Conservation (phyloP, 2,113 vertebrate genomes). For the Mesocricetus auratus region DNA sequence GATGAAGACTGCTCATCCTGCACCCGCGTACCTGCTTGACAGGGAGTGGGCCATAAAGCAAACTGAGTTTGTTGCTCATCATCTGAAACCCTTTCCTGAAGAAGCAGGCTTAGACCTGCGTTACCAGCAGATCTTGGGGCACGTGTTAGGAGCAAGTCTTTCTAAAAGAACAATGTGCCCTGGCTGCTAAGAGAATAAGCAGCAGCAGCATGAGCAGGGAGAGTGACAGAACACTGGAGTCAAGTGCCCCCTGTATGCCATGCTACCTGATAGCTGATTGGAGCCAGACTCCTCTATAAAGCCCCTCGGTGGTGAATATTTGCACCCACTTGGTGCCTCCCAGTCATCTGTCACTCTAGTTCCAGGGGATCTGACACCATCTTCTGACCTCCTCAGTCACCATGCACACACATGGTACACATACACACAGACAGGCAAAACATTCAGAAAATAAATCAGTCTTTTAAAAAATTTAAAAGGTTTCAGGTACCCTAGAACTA, state of each 20-base stretch:
- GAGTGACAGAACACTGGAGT: accelerated
- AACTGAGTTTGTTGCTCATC: not conserved
- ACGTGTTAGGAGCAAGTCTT: not conserved
- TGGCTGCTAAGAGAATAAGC: not conserved
- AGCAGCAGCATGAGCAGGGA: not conserved
- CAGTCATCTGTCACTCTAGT: not conserved
- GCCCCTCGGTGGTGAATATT: not conserved
- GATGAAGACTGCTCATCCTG: not conserved
- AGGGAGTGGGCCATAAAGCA: not conserved
- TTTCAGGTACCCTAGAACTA: not conserved
- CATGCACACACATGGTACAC: not conserved
- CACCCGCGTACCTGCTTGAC: not conserved
- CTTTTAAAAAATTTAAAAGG: not conserved
- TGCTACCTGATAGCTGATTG: not conserved
- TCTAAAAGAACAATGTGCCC: not conserved
- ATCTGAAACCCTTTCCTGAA: not conserved
- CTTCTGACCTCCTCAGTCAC: not conserved
- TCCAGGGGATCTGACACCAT: not conserved
- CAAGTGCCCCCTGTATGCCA: not conserved
- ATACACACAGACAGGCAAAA: not conserved
- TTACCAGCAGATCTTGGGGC: not conserved
- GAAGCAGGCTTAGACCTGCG: not conserved
- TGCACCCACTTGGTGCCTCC: not conserved
- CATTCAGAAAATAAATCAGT: not conserved
- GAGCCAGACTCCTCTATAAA: not conserved